Evolutionary conservation across 2,888 invertebrate genomes (phyloP), one percentile per base, ranked within the genome.

Genomic region (Cheilosia pagana): DNA sequence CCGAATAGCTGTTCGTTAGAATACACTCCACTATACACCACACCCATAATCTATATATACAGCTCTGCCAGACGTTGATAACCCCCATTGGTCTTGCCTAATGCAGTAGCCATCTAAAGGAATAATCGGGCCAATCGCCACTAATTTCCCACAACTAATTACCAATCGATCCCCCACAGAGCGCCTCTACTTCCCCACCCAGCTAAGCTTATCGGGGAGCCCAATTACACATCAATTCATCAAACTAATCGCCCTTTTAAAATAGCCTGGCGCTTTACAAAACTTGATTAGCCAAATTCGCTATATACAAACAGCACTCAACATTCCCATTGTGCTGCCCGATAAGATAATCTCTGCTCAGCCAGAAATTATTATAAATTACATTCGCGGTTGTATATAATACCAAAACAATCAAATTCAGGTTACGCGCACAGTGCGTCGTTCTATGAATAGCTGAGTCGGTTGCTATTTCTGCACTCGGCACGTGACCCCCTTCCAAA

Each of bases 341-440:
- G 68, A 70, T 70, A 70, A 70, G 68, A 70, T 70, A 57, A 41
- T 28, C 65, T 25, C 35, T n/a, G 35, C 4, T 23, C 23, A 19
- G 48, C 21, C 16, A 19, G 8, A 62, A 45, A 16, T 7, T 12
- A 31, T 21, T 21, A 14, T 3, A 10, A 60, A 41, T 57, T n/a
- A 25, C 45, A 48, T 21, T 31, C 31, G 2, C 12, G 16, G 53
- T 28, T n/a, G 28, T 28, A 28, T 7, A 28, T 28, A 28, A 16
- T 31, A 53, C 45, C n/a, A 16, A 57, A 57, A 35, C 19, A 12
- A 57, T 19, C 14, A 39, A 19, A 50, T 19, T 19, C 48, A 23
- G 63, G 63, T 50, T 63, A 50, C 21, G 35, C 21, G 35, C 63
- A 8, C 43, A 3, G 16, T 50, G 25, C 23, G 28, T 19, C 19